Base-by-base conservation (phyloP, 2,113 vertebrate genomes). In the Sander lucioperca region DNA sequence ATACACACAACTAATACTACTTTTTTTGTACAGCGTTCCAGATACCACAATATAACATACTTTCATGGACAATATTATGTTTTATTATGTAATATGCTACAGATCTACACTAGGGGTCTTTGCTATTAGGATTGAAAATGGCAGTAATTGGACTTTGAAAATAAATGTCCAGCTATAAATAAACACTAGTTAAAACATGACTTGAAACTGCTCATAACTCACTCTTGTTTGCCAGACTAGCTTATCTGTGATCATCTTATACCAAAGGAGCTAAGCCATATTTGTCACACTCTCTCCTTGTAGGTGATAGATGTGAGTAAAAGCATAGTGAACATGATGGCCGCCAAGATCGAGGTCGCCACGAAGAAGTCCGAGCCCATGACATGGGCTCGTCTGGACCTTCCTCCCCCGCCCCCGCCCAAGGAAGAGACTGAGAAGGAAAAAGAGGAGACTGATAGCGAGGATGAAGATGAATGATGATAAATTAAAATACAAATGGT, bases 351-450 rank as follows among this genome's bases (percentile, higher is more conserved):
- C 33, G 98, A 99, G 90, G 92, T 99, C 7, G 92, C 95, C 48
- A 96, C 98, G 96, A 97, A 96, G 85, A 99, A 99, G 94, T 96
- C 98, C 0, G 98, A 99, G 82, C 94, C 96, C 0, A 95, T 99
- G 94, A 92, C 94, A 0, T 99, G 98, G 98, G 97, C 97, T 14
- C 96, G 96, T 23, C 95, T 99, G 83, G 98, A 99, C 92, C 92
- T 99, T 7, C 97, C 97, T 6, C 92, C 93, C 12, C 87, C 94
- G 68, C 11, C 21, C 33, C 82, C 86, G 1, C 84, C 93, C n/a
- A 91, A 95, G 67, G 92, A 95, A 21, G 91, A 95, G 76, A 91
- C 94, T 65, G 88, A 92, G 79, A 85, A 88, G 65, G 90, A 66
- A 27, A 48, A 48, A 48, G 63, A 86, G n/a, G 92, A 92, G 1